These are phyloP conservation scores for Xestia ashworthii DNA, from an alignment of 2,888 invertebrate genomes.

Conservation along the genomic window DNA sequence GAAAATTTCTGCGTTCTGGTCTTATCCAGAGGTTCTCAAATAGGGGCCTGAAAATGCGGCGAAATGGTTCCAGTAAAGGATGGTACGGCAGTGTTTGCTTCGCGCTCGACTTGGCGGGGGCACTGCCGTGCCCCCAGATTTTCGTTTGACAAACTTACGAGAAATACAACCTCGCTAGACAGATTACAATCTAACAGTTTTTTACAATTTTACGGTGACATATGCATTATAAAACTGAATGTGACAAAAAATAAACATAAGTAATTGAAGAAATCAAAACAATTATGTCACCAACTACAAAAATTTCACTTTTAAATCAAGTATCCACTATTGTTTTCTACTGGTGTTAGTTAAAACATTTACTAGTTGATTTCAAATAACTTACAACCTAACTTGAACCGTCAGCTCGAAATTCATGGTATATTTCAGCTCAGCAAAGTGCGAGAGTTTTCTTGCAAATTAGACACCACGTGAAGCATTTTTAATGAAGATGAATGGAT, in stretches of 20 bases:
- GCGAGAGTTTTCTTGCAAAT: conserved; percentile 28
- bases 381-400: conserved; percentile 12
- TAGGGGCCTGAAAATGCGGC: no score
- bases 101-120: no score
- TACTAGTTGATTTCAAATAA: conserved; percentile 19
- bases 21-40: no score
- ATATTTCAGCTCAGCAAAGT: not conserved
- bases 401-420: fast-evolving
- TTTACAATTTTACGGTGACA: no score
- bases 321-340: conserved; percentile 40
- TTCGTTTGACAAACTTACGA: no score
- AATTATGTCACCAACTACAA: not conserved
- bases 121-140: no score
- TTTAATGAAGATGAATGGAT: conserved; percentile 26
- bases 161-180: no score
- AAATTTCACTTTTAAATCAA: conserved; percentile 35
- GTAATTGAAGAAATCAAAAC: not conserved
- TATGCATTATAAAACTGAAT: not conserved
- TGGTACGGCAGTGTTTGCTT: no score
- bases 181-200: no score
- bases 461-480: conserved; percentile 5
- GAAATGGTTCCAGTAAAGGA: no score
- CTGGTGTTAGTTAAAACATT: conserved; percentile 12
- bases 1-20: no score
- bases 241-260: not conserved